Base-by-base conservation (phyloP, 2,888 invertebrate genomes). In the Frankliniella intonsa region DNA sequence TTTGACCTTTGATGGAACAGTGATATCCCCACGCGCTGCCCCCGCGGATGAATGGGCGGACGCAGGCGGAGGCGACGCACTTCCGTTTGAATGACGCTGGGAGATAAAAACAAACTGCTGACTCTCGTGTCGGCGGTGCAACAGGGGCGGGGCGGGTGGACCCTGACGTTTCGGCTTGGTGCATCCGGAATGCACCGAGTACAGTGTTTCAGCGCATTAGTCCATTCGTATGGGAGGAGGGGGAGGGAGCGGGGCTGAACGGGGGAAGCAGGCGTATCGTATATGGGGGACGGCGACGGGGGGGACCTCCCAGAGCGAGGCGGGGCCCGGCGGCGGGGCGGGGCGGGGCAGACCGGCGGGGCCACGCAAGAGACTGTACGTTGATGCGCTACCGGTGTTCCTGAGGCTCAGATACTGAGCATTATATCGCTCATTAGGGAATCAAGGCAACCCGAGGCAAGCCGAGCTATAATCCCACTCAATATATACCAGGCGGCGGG, bases 341-440 rank as follows among this genome's bases (percentile, higher is more conserved):
- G 14, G 62, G 62, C 11, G 62, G n/a, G 62, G 62, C 38, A 38
- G 3, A 38, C 38, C 38, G 38, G 38, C 62, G 62, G 62, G n/a
- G 14, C n/a, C 62, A 38, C 38, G 38, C 38, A 38, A n/a, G 62
- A 62, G 62, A 62, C 62, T 62, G 62, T 62, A 62, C 62, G 62
- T 62, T 62, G 62, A 62, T 62, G 62, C 62, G 62, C 62, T 62
- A 62, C 62, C 62, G 62, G 62, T 62, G 62, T 62, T 62, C 62
- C 62, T n/a, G 38, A 38, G 38, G 38, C 38, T 38, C 38, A 38
- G 38, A 38, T 38, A 19, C 62, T 17, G 62, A 62, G 62, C 62
- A 62, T 62, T 62, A 76, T 76, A 76, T 76, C 69, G 69, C 69
- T 76, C 69, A 76, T 76, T 76, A 76, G 69, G 69, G 69, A 76